Evolutionary conservation across 1,140 invertebrate species (phyloP), one percentile per base, ranked within the genome.

Genomic region (Thaumetopoea pityocampa): DNA sequence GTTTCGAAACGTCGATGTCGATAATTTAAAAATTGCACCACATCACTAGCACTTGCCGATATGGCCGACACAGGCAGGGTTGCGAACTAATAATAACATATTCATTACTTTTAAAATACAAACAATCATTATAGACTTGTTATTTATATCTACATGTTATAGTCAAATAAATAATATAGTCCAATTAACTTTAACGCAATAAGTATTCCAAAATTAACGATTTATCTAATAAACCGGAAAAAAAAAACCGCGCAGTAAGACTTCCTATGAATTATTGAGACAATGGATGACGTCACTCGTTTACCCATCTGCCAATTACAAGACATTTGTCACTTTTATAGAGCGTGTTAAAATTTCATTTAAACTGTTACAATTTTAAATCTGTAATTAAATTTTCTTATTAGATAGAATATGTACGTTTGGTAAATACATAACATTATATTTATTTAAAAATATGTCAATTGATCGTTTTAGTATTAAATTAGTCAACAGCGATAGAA

Each of bases 1-100:
- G 24, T 41, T 41, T 11, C 37, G 28, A 28, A 43, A 53, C 24
- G 49, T 61, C 62, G 66, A 64, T 57, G 40, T 66, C 61, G 53
- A 61, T 57, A 46, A 32, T 45, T 41, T 32, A 10, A 19, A 14
- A 20, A 19, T 28, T 30, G 43, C 23, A 29, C 22, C 45, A 46
- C 69, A 64, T 17, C 67, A 64, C 61, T 70, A 70, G 32, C 23
- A 33, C 28, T 48, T 47, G 51, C 51, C 61, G 64, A 65, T 67
- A 67, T 61, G 59, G 62, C 59, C 54, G 38, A 52, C 51, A 44
- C 45, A 38, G 44, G 49, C 43, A 49, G 52, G 56, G 51, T 48
- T 49, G 34, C 44, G 41, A 18, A 47, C 22, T 36, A 48, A 32
- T 44, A 57, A 61, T 40, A 42, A 24, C 7, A 45, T 30, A 36